phyloP scores from a whole-genome alignment of 2,797 vertebrate genomes.

The Sarcophilus harrisii region DNA sequence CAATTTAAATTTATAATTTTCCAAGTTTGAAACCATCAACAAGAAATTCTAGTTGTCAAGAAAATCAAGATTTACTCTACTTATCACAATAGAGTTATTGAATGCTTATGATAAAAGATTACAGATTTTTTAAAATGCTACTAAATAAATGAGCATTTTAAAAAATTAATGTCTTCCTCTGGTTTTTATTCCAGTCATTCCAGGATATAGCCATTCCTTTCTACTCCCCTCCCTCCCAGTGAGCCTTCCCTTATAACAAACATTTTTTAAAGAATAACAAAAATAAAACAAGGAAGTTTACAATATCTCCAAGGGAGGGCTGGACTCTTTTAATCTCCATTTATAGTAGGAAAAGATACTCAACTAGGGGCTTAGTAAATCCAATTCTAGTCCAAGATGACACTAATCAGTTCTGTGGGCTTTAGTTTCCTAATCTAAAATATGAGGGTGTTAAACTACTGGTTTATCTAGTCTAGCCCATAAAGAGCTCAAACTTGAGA shows the following conservation, averaged over 20 bases:
- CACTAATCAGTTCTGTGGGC: background rate
- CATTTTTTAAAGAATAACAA: background rate
- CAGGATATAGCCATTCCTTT: background rate
- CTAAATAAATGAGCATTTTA: background rate
- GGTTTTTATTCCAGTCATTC: background rate
- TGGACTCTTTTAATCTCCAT: constrained; percentile 22
- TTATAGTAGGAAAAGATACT: background rate
- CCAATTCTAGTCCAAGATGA: background rate
- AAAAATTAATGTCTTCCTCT: background rate
- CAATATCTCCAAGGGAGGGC: background rate
- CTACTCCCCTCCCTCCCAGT: background rate
- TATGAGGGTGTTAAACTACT: background rate
- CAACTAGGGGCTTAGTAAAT: background rate
- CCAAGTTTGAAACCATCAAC: background rate
- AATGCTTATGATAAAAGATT: background rate
- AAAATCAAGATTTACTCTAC: background rate
- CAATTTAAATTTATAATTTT: background rate
- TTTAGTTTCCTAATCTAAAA: background rate
- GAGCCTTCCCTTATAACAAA: background rate
- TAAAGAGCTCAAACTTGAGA: background rate
- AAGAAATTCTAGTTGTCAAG: background rate
- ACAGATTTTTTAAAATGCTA: background rate
- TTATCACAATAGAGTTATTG: background rate
- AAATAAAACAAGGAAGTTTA: background rate
- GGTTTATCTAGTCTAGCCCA: background rate